Evolutionary conservation across 2,888 invertebrate species (phyloP).

Genomic region (Andrena praecox): DNA sequence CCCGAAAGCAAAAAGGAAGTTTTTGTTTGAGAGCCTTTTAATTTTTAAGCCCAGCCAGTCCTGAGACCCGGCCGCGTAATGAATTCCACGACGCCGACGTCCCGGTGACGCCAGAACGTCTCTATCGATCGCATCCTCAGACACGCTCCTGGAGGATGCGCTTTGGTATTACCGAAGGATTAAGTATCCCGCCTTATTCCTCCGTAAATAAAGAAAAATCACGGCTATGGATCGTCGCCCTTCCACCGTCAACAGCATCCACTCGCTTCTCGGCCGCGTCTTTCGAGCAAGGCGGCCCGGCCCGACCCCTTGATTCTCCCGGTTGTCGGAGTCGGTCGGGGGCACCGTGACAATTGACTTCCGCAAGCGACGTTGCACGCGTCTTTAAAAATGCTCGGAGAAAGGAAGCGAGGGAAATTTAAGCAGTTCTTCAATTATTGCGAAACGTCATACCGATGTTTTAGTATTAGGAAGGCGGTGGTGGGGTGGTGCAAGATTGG

Average conservation of each 20-base stretch:
- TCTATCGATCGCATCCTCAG: constrained; percentile 77
- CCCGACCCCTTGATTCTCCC: not conserved
- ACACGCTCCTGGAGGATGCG: constrained; percentile 73
- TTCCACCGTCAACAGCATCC: not conserved
- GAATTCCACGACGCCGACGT: constrained; percentile 79
- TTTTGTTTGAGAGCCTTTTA: constrained; percentile 82
- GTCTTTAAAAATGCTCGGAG: not conserved
- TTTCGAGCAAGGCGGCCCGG: too few species aligned
- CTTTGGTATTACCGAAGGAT: constrained; percentile 71
- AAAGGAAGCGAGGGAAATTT: not conserved
- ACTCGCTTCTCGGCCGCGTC: not conserved
- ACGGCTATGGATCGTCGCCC: constrained; percentile 10
- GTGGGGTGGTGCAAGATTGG: too few species aligned
- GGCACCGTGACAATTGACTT: not conserved
- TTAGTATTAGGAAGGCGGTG: too few species aligned
- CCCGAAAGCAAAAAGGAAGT: constrained; percentile 74
- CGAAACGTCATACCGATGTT: not conserved
- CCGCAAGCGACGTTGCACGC: not conserved
- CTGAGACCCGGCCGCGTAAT: constrained; percentile 70
- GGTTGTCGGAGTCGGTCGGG: too few species aligned
- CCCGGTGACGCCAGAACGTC: constrained; percentile 75
- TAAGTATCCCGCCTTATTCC: constrained; percentile 60
- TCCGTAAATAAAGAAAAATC: constrained; percentile 66
- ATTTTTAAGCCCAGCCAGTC: constrained; percentile 79
- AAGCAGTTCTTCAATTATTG: not conserved